phyloP scores from a whole-genome alignment of 2,888 invertebrate genomes.

The Oligia latruncula region DNA sequence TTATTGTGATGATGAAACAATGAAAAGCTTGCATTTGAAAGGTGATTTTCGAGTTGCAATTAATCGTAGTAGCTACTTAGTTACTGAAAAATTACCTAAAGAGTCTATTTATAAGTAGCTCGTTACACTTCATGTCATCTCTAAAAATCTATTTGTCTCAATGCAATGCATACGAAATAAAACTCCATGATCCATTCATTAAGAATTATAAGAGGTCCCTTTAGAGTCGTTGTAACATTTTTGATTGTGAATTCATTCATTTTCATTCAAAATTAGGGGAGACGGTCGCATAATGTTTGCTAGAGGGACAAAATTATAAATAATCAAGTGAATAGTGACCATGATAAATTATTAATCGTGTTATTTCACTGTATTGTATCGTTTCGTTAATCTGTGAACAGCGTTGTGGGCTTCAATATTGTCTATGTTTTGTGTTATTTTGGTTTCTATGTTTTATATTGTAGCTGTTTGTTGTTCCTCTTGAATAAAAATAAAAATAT shows the following conservation, averaged over 20 bases:
- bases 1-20: not conserved
- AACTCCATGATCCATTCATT: slow-evolving; percentile 11
- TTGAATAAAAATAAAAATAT: no score
- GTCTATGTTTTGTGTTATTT: no score
- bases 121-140: not conserved
- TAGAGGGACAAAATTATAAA: slow-evolving; percentile 55
- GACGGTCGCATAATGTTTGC: slow-evolving; percentile 48
- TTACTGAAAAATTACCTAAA: not conserved
- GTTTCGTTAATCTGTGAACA: no score
- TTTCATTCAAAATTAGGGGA: slow-evolving; percentile 41
- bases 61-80: not conserved
- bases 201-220: slow-evolving; percentile 11
- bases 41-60: not conserved
- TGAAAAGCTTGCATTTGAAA: not conserved
- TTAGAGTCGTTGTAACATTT: slow-evolving; percentile 5
- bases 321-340: slow-evolving; percentile 40
- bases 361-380: no score
- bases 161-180: slow-evolving; percentile 12
- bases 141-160: not conserved
- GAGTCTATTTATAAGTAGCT: not conserved
- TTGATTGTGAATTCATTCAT: slow-evolving; percentile 22
- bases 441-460: no score
- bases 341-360: slow-evolving; percentile 51
- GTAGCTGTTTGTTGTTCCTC: no score
- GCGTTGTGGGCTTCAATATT: no score